Percentiles rank a stretch among this genome's conserved stretches.
Evolutionary conservation across 2,797 vertebrate genomes (phyloP).

Genomic region (Taeniopygia guttata): DNA sequence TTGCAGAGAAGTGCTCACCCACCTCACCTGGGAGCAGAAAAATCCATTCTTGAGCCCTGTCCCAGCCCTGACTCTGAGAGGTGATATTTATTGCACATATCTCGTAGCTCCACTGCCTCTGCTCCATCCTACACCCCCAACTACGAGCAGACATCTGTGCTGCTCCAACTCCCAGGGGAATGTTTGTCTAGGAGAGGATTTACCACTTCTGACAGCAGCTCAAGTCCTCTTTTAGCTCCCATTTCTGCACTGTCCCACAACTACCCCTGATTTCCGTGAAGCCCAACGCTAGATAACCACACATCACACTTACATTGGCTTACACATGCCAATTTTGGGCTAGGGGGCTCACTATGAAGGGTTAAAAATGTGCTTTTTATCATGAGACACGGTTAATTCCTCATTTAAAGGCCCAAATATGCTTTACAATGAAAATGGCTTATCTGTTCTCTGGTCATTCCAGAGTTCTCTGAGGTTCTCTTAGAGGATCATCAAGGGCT

Average conservation of each 20-base stretch:
- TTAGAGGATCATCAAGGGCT: conserved; percentile 43
- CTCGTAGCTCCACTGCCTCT: neutral
- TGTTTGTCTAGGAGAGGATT: neutral
- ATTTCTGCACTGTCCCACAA: neutral
- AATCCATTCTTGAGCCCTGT: neutral
- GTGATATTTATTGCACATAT: neutral
- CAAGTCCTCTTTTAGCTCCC: neutral
- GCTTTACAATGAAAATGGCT: neutral
- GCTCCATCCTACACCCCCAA: neutral
- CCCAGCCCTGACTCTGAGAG: neutral
- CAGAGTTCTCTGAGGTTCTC: conserved; percentile 3
- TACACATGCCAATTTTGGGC: neutral
- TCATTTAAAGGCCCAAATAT: neutral
- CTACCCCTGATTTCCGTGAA: neutral
- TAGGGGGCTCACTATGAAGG: neutral
- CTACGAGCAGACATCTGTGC: neutral
- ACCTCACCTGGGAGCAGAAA: neutral
- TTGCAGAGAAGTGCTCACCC: neutral
- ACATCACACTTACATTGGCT: neutral
- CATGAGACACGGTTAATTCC: neutral
- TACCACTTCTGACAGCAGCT: neutral
- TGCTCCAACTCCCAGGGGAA: neutral
- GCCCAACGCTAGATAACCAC: fast-evolving
- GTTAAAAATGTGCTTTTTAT: neutral
- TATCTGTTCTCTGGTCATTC: neutral